phyloP scores from a whole-genome alignment of 2,888 invertebrate genomes.

The Athalia rosae region DNA sequence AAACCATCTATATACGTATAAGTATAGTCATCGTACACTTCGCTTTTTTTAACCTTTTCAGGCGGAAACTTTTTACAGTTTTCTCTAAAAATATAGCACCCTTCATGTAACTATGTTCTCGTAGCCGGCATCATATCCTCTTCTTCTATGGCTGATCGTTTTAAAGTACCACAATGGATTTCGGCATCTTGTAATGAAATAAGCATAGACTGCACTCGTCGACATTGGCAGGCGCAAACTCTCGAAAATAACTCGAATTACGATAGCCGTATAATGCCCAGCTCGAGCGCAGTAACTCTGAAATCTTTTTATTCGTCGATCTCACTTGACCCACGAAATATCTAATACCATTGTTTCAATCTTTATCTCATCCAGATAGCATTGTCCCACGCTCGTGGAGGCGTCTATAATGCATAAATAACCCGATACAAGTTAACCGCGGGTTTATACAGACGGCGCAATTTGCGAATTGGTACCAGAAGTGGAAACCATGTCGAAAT shows the following conservation, averaged over 20 bases:
- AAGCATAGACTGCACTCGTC: too few relatives aligned
- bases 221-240: too few relatives aligned
- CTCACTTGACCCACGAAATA: background rate
- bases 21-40: slow-evolving; percentile 34
- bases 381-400: slow-evolving; percentile 23
- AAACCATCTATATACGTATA: slow-evolving; percentile 1
- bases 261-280: too few relatives aligned
- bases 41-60: slow-evolving; percentile 31
- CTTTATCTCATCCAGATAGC: slow-evolving; percentile 20
- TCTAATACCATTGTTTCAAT: slow-evolving; percentile 19
- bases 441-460: slow-evolving; percentile 1
- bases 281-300: too few relatives aligned
- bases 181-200: background rate
- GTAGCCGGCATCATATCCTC: background rate
- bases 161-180: background rate
- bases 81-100: background rate
- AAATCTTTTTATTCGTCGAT: too few relatives aligned
- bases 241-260: too few relatives aligned
- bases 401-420: slow-evolving; percentile 10
- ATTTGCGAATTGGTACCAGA: slow-evolving; percentile 12
- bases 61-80: slow-evolving; percentile 31
- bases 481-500: slow-evolving; percentile 23
- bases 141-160: background rate
- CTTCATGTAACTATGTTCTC: background rate
- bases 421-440: slow-evolving; percentile 32